Base-by-base conservation (phyloP, 2,113 vertebrate species). In the Poeciliopsis prolifica region DNA sequence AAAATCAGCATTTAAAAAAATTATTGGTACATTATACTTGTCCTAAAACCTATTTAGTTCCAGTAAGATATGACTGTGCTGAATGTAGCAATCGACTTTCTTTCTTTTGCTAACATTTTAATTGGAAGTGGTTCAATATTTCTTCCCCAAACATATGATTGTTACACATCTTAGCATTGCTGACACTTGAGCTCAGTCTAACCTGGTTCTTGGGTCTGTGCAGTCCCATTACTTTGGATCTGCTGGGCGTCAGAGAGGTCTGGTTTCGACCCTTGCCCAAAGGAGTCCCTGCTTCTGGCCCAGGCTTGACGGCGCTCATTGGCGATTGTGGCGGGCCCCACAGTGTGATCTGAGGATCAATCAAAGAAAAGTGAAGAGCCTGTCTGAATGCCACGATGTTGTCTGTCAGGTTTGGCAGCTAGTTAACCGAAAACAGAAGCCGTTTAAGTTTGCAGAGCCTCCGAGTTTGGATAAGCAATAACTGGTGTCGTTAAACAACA, bases 211-310 rank as follows among this genome's bases (percentile, higher is more conserved):
- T 91, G 83, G 13, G 3, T 61, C 65, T 86, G 79, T 9, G 78
- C 73, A 30, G 89, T 58, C 26, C 61, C 69, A 2, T 76, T 77
- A 12, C 4, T 83, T 78, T 94, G 75, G 19, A 79, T 26, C 30
- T 3, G 93, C 92, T 95, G 93, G 4, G 95, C 61, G 28, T 35
- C 81, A 65, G 28, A 8, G 15, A 1, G 5, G 15, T 78, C 81
- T 22, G 70, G 13, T 42, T 66, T 77, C 1, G 77, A 74, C 42
- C 86, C 78, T 84, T 96, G 95, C 95, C 96, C 96, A 79, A 73
- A 1, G 5, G 96, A 98, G 80, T 97, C 96, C 77, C 93, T 95
- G 94, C 95, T 97, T 79, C 95, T 94, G 54, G 96, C 97, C 97
- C 97, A 99, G 91, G 96, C 97, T 92, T 89, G 95, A 5, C 92